A percentile compares a stretch with the other conserved stretches of the same genome.
Evolutionary conservation across 1,140 invertebrate genomes (phyloP).

Genomic region (Drosophila equinoxialis): DNA sequence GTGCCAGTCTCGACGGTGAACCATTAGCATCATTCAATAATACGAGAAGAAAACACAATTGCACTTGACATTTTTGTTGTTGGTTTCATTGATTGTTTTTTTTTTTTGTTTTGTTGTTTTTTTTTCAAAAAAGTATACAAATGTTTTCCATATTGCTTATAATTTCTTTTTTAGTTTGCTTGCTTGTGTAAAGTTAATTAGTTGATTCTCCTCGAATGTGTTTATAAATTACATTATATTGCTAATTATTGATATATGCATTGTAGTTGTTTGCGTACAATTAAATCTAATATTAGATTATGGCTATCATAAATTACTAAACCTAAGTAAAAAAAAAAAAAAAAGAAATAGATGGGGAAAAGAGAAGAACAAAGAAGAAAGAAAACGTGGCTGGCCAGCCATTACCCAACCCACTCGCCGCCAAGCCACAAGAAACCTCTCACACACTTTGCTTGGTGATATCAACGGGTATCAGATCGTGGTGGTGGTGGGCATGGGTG

Average conservation of each 20-base stretch:
- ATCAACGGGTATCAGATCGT: not conserved
- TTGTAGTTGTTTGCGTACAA: constrained; percentile 59
- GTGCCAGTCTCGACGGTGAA: not conserved
- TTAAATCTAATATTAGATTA: constrained; percentile 71
- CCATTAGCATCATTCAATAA: not conserved
- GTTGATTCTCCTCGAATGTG: constrained; percentile 13
- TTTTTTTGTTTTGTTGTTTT: constrained; percentile 46
- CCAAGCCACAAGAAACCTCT: not conserved
- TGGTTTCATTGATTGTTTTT: constrained; percentile 13
- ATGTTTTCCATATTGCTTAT: constrained; percentile 49
- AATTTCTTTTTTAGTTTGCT: constrained; percentile 13
- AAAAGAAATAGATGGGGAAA: not conserved
- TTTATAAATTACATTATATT: constrained; percentile 17
- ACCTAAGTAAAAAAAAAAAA: constrained; percentile 62
- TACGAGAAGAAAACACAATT: not conserved
- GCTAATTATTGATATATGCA: constrained; percentile 37
- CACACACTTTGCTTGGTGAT: not conserved
- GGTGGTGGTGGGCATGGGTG: not conserved
- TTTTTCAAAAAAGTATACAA: constrained; percentile 62
- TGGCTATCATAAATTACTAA: constrained; percentile 79
- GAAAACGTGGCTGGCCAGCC: not conserved
- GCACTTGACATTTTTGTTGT: not conserved
- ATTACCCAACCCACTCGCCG: not conserved
- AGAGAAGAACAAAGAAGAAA: not conserved
- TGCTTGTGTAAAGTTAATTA: constrained; percentile 1